Conservation (phyloP, 2,888 invertebrate species). For the Archaeoteleia sp. region DNA sequence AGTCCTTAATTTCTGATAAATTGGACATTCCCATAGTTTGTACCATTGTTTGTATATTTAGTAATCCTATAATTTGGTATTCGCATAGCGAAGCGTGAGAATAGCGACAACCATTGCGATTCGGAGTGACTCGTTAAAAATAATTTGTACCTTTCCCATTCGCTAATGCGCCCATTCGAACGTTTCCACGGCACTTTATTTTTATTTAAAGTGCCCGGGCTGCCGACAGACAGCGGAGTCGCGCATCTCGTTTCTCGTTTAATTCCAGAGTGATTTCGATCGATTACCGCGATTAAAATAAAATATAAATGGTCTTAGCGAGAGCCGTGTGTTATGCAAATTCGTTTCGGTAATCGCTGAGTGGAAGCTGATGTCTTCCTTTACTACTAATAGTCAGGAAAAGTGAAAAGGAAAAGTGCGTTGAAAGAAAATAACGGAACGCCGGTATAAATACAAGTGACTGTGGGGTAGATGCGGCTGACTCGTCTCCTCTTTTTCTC, state of each 20-base stretch:
- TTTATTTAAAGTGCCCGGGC: slow-evolving; percentile 70
- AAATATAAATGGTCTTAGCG: slow-evolving; percentile 71
- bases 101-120: slow-evolving; percentile 50
- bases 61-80: neutral
- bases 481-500: slow-evolving; percentile 47
- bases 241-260: slow-evolving; percentile 57
- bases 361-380: slow-evolving; percentile 74
- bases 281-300: slow-evolving; percentile 74
- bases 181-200: slow-evolving; percentile 69
- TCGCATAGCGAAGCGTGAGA: slow-evolving; percentile 25
- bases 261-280: slow-evolving; percentile 67
- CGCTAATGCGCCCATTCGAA: slow-evolving; percentile 70
- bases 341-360: slow-evolving; percentile 72
- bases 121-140: slow-evolving; percentile 68
- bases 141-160: slow-evolving; percentile 69
- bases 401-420: slow-evolving; percentile 61
- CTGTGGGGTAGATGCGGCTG: slow-evolving; percentile 49
- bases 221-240: slow-evolving; percentile 38
- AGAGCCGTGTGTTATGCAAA: slow-evolving; percentile 73
- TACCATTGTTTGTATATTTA: slow-evolving; percentile 22
- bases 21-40: slow-evolving; percentile 17
- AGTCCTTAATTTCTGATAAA: no score
- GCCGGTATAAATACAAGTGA: slow-evolving; percentile 55
- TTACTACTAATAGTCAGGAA: slow-evolving; percentile 69
- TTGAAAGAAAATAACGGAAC: slow-evolving; percentile 51